phyloP scores from a whole-genome alignment of 2,888 invertebrate genomes.

The Hyles lineata region DNA sequence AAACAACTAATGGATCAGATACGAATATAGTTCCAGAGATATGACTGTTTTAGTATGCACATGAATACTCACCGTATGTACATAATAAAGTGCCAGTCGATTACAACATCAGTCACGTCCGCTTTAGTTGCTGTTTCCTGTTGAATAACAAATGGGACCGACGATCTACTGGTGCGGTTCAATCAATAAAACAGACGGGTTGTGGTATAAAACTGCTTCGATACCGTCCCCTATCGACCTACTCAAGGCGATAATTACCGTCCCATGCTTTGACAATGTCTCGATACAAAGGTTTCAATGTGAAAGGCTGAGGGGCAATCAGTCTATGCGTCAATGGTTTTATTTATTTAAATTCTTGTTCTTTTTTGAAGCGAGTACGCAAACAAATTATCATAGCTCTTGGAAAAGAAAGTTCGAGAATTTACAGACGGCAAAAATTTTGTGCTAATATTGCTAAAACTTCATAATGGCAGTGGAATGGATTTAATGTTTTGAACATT shows the following conservation, averaged over 20 bases:
- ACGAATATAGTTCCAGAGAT: slow-evolving; percentile 1
- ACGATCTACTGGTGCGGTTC: neutral
- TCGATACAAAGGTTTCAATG: neutral
- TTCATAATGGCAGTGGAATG: too few relatives aligned
- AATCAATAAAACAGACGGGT: slow-evolving; percentile 11
- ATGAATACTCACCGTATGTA: neutral
- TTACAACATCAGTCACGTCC: slow-evolving; percentile 13
- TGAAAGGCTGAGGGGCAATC: neutral
- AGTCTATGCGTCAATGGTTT: neutral
- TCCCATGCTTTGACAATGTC: neutral
- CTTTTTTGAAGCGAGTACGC: neutral
- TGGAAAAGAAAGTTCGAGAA: neutral
- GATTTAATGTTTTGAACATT: too few relatives aligned
- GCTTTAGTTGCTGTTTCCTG: slow-evolving; percentile 22
- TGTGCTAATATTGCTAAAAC: too few relatives aligned
- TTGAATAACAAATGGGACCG: slow-evolving; percentile 24
- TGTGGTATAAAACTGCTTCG: neutral
- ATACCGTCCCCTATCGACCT: neutral
- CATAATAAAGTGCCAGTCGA: slow-evolving; percentile 13
- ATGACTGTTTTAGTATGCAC: neutral
- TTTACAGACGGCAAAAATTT: too few relatives aligned
- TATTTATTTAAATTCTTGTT: neutral
- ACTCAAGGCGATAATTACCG: neutral
- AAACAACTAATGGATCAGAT: slow-evolving; percentile 1
- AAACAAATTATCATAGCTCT: neutral